phyloP scores from a whole-genome alignment of 1,140 invertebrate species.

The Aporrectodea caliginosa region DNA sequence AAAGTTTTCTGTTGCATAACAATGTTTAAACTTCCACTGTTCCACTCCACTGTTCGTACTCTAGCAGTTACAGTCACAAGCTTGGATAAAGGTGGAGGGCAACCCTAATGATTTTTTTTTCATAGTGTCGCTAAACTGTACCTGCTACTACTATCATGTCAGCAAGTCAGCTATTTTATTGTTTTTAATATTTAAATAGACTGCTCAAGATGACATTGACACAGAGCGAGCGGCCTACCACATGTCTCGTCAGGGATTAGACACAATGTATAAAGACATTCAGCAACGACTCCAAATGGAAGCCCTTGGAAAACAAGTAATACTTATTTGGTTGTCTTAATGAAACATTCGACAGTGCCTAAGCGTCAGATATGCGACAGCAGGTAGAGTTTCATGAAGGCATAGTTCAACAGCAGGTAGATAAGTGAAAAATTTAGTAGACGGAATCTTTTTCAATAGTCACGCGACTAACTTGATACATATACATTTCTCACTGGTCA shows the following conservation, averaged over 20 bases:
- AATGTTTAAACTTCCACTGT: background rate
- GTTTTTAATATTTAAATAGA: slow-evolving; percentile 35
- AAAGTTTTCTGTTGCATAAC: background rate
- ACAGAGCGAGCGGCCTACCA: slow-evolving; percentile 56
- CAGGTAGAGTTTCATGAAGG: background rate
- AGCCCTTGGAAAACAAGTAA: slow-evolving; percentile 55
- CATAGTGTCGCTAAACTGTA: background rate
- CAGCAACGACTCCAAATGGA: slow-evolving; percentile 73
- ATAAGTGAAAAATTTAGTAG: too few species aligned
- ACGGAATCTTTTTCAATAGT: background rate
- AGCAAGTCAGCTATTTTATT: background rate
- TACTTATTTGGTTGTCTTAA: slow-evolving; percentile 35
- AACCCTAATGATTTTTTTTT: background rate
- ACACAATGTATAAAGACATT: slow-evolving; percentile 57
- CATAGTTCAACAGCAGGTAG: too few species aligned
- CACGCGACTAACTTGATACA: too few species aligned
- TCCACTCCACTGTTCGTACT: background rate
- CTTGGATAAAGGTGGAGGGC: background rate
- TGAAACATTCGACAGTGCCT: too few species aligned
- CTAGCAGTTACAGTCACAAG: background rate
- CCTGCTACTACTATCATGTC: background rate
- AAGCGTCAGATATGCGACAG: background rate
- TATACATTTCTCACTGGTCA: too few species aligned
- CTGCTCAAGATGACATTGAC: slow-evolving; percentile 62
- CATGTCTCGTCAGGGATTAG: slow-evolving; percentile 53